Conservation (phyloP, 2,797 vertebrate species). For the Esox masquinongy region DNA sequence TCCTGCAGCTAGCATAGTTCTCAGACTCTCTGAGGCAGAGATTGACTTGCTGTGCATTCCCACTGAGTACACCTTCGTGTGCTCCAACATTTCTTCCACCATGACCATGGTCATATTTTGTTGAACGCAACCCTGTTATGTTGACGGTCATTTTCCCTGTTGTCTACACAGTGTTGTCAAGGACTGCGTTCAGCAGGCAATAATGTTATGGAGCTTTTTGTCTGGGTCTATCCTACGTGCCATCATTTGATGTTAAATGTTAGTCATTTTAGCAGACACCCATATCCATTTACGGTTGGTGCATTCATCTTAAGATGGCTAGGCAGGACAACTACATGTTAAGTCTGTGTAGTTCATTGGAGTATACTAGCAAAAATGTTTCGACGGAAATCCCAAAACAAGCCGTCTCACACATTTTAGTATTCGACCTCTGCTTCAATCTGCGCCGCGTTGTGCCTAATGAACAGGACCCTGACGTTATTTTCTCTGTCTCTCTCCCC, state of each 20-base stretch:
- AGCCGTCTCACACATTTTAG: neutral
- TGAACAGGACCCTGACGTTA: neutral
- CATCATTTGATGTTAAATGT: too few relatives aligned
- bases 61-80: too few relatives aligned
- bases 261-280: too few relatives aligned
- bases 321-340: neutral
- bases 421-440: neutral
- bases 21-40: too few relatives aligned
- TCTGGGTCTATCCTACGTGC: too few relatives aligned
- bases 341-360: neutral
- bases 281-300: too few relatives aligned
- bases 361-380: neutral
- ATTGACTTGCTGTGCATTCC: too few relatives aligned
- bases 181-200: neutral
- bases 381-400: neutral
- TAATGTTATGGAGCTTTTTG: neutral
- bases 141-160: neutral
- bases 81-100: too few relatives aligned
- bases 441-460: neutral
- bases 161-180: neutral
- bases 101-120: too few relatives aligned
- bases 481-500: conserved; percentile 21
- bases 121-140: neutral
- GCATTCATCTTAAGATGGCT: too few relatives aligned
- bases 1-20: too few relatives aligned